phyloP scores from a whole-genome alignment of 2,797 vertebrate species.

The Sebastes oblongus region DNA sequence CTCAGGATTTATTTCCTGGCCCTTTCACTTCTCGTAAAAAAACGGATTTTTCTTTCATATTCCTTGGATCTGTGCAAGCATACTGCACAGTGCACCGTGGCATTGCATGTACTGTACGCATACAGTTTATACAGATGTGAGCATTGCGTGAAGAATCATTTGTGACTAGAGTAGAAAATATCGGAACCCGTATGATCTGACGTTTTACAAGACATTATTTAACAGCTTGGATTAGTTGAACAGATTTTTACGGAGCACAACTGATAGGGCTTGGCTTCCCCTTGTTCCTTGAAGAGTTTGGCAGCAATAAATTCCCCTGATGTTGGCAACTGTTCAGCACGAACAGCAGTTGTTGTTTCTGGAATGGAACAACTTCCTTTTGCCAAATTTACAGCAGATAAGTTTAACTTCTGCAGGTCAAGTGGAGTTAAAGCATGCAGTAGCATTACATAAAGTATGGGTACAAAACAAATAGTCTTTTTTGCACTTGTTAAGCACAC shows the following conservation, averaged over 20 bases:
- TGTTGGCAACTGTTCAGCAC: conserved; percentile 73
- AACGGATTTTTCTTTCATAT: conserved; percentile 40
- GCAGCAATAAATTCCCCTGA: conserved; percentile 65
- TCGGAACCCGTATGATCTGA: conserved; percentile 2
- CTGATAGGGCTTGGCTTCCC: conserved; percentile 52
- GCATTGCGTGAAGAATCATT: neutral
- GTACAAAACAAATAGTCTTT: neutral
- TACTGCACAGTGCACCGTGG: conserved; percentile 5
- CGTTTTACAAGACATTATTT: conserved; percentile 56
- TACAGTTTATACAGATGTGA: neutral
- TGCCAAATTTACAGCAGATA: conserved; percentile 63
- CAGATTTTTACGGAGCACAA: conserved; percentile 58
- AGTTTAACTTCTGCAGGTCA: conserved; percentile 41
- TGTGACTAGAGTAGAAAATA: neutral
- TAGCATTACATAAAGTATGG: neutral
- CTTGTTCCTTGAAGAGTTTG: conserved; percentile 72
- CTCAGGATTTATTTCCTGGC: conserved; percentile 48
- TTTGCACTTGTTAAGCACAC: neutral
- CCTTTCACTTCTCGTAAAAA: conserved; percentile 32
- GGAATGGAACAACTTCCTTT: conserved; percentile 60
- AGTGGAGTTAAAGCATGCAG: conserved; percentile 15
- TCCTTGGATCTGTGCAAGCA: conserved; percentile 17
- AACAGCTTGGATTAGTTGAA: conserved; percentile 68
- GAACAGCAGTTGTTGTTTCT: conserved; percentile 79
- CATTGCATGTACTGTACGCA: conserved; percentile 10